phyloP scores from a whole-genome alignment of 2,113 vertebrate genomes.

The Aythya baeri region DNA sequence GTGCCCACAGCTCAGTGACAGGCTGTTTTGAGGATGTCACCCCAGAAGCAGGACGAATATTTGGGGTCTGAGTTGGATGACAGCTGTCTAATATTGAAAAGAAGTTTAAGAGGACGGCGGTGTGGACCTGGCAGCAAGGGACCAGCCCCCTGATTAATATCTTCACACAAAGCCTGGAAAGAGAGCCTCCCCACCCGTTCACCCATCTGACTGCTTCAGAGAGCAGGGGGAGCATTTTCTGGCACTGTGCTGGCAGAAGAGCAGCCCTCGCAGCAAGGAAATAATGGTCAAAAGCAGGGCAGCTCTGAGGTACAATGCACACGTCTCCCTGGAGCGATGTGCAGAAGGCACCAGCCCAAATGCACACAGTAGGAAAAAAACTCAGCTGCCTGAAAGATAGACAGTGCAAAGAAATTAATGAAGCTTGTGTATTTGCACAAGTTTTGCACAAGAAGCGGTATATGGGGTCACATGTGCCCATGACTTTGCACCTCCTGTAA shows the following conservation, averaged over 20 bases:
- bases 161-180: neutral
- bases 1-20: neutral
- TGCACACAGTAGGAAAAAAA: neutral
- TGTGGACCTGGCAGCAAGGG: neutral
- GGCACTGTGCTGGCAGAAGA: neutral
- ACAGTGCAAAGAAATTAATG: neutral
- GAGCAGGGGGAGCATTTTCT: neutral
- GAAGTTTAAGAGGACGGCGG: neutral
- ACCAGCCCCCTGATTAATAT: neutral
- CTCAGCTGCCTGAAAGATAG: neutral
- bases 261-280: neutral
- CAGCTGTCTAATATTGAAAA: constrained; percentile 32
- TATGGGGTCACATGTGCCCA: neutral
- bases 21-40: neutral
- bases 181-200: neutral
- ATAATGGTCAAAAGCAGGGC: neutral
- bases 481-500: neutral
- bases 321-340: neutral
- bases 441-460: too few relatives aligned
- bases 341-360: neutral
- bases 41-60: constrained; percentile 35
- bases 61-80: neutral
- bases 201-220: neutral
- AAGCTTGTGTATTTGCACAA: neutral
- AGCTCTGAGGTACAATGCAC: neutral